These are phyloP conservation scores for Propithecus deckenii DNA, from an alignment of 2,797 vertebrate genomes.

Conservation along the genomic window DNA sequence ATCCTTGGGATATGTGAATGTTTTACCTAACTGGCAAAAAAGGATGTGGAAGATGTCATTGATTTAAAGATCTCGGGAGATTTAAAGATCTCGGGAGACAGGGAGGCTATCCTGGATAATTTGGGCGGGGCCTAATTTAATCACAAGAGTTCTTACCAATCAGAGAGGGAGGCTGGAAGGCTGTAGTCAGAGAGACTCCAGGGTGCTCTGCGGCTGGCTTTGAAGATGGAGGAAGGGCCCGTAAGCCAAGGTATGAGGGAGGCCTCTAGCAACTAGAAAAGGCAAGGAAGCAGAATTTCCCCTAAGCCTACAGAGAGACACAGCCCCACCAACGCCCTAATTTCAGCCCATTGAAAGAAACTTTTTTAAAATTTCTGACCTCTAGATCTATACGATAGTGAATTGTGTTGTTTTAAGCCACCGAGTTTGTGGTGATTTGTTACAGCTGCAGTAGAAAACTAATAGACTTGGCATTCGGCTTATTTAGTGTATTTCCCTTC, in stretches of 20 bases:
- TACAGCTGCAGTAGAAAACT: not conserved
- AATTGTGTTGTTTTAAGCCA: not conserved
- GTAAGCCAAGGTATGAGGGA: not conserved
- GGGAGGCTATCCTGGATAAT: not conserved
- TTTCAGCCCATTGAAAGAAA: not conserved
- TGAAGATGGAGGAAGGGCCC: not conserved
- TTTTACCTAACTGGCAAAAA: not conserved
- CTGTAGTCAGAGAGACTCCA: not conserved
- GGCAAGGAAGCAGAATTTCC: not conserved
- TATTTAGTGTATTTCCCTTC: not conserved
- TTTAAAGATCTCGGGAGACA: not conserved
- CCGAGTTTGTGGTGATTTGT: not conserved
- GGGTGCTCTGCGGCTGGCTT: not conserved
- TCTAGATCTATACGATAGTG: not conserved
- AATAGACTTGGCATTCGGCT: fast-evolving
- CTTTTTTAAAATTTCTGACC: not conserved
- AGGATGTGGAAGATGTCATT: not conserved
- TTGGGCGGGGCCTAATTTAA: not conserved
- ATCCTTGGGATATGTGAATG: not conserved
- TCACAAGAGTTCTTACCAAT: not conserved
- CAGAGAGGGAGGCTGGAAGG: not conserved
- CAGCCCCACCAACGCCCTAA: fast-evolving
- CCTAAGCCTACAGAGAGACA: not conserved
- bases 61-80: not conserved
- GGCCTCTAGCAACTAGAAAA: not conserved